A percentile compares a stretch with the other conserved stretches of the same genome.
Evolutionary conservation across 2,113 vertebrate species (phyloP).

Genomic region (Nannobrachium achirus): DNA sequence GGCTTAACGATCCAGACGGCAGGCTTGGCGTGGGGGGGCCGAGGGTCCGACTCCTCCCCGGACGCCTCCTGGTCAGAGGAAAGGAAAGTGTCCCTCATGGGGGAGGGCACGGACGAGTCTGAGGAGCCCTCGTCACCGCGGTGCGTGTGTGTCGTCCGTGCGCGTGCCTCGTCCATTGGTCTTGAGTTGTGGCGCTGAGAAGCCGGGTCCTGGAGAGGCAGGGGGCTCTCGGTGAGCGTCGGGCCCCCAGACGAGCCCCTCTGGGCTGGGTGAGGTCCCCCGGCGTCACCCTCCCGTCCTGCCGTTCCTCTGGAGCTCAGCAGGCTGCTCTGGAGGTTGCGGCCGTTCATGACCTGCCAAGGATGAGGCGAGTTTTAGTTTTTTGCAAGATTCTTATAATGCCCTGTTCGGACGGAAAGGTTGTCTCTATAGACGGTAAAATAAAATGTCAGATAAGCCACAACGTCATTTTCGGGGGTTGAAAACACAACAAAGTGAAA

Average conservation of each 20-base stretch:
- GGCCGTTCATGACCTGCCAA: constrained; percentile 64
- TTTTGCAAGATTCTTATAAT: too few relatives aligned
- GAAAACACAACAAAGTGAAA: too few relatives aligned
- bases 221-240: constrained; percentile 8
- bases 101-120: constrained; percentile 65
- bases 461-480: too few relatives aligned
- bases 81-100: constrained; percentile 52
- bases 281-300: constrained; percentile 45
- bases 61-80: constrained; percentile 72
- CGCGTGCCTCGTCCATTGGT: constrained; percentile 26
- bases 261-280: constrained; percentile 50
- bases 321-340: constrained; percentile 56
- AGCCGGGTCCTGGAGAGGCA: background rate
- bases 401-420: too few relatives aligned
- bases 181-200: constrained; percentile 21
- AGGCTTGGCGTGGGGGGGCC: constrained; percentile 30
- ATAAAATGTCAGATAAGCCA: too few relatives aligned
- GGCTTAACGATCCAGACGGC: constrained; percentile 59
- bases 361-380: too few relatives aligned
- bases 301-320: constrained; percentile 21
- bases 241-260: constrained; percentile 75
- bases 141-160: constrained; percentile 6
- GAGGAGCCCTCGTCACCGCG: constrained; percentile 56
- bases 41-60: constrained; percentile 67
- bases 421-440: too few relatives aligned